Percentiles rank a stretch among this genome's conserved stretches.
Evolutionary conservation across 2,113 vertebrate genomes (phyloP).

Genomic region (Rhombomys opimus): DNA sequence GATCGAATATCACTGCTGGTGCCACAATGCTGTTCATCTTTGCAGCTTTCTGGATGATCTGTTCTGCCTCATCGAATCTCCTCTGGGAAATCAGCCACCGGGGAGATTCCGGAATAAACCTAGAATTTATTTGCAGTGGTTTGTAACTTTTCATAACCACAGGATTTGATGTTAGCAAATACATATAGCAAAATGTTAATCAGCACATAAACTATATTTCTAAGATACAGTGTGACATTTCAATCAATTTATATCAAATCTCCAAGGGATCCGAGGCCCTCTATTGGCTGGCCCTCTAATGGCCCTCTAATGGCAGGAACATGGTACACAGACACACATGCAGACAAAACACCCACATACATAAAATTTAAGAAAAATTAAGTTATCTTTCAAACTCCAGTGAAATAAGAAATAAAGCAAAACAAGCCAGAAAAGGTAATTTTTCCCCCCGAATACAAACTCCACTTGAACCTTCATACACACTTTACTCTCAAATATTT

Average conservation of each 20-base stretch:
- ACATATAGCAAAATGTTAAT: background rate
- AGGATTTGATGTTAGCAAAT: background rate
- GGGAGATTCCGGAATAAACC: constrained; percentile 96
- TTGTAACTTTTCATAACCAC: constrained; percentile 8
- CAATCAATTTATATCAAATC: background rate
- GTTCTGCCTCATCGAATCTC: constrained; percentile 91
- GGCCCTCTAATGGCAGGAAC: background rate
- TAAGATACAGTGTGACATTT: background rate
- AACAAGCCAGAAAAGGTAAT: background rate
- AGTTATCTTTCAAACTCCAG: background rate
- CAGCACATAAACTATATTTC: background rate
- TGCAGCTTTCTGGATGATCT: constrained; percentile 91
- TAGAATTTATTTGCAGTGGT: constrained; percentile 80
- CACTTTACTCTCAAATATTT: background rate
- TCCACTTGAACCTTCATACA: too few relatives aligned
- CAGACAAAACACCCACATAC: background rate
- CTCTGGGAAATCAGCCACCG: constrained; percentile 95
- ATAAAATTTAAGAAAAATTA: background rate
- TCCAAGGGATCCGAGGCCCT: background rate
- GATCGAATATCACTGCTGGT: constrained; percentile 87
- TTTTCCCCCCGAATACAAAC: background rate
- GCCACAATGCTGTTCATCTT: constrained; percentile 87
- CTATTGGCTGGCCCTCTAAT: background rate
- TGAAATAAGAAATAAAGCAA: background rate
- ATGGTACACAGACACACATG: background rate